Conservation (phyloP, 1,140 invertebrate genomes). For the Drosophila subpulchrella region DNA sequence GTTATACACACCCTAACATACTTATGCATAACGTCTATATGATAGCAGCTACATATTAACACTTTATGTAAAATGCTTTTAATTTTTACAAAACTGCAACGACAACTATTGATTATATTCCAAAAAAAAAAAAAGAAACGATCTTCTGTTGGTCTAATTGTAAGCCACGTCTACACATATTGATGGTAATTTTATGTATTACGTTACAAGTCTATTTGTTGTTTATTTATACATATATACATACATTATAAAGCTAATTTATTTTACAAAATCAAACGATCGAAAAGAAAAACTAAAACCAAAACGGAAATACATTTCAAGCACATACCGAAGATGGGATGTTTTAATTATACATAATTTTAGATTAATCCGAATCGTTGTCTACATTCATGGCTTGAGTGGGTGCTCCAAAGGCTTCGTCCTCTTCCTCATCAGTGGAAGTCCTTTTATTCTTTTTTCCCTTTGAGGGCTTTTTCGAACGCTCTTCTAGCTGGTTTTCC, state of each 20-base stretch:
- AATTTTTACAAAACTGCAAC: constrained; percentile 53
- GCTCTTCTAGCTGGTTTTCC: constrained; percentile 31
- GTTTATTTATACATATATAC: constrained; percentile 77
- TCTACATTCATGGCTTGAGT: constrained; percentile 47
- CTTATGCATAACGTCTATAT: constrained; percentile 62
- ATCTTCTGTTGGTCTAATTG: constrained; percentile 70
- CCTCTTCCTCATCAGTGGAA: constrained; percentile 14
- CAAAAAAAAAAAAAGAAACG: constrained; percentile 55
- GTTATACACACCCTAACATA: constrained; percentile 73
- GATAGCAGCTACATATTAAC: constrained; percentile 65
- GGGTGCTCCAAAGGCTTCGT: constrained; percentile 25
- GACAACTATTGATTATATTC: constrained; percentile 73
- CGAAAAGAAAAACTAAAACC: constrained; percentile 44
- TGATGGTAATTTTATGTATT: constrained; percentile 77
- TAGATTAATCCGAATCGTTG: not conserved
- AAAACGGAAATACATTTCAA: constrained; percentile 45
- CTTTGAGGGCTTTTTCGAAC: not conserved
- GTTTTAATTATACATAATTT: not conserved
- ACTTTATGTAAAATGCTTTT: constrained; percentile 66
- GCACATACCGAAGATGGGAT: constrained; percentile 27
- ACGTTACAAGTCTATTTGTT: constrained; percentile 78
- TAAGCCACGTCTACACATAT: constrained; percentile 64
- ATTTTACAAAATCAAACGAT: constrained; percentile 67
- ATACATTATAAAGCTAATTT: constrained; percentile 77
- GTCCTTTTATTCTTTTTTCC: not conserved